phyloP scores from a whole-genome alignment of 2,113 vertebrate species.

The Alligator sinensis region DNA sequence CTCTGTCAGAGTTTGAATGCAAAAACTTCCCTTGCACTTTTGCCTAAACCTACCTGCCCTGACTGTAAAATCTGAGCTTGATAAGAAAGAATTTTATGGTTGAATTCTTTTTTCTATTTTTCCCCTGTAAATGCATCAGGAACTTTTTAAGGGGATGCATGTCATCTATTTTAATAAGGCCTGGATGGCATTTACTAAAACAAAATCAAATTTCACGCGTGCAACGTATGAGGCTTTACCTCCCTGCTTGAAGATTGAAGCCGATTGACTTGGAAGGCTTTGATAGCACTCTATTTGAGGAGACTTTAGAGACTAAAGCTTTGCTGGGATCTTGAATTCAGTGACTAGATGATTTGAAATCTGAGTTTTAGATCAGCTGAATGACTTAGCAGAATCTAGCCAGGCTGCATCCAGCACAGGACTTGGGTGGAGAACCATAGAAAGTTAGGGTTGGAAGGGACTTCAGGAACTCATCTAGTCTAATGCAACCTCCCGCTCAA shows the following conservation, averaged over 20 bases:
- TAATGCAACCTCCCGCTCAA: no score
- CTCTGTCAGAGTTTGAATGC: not conserved
- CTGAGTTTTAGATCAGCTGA: not conserved
- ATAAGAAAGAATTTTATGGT: not conserved
- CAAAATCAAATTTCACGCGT: fast-evolving
- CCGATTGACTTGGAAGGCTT: not conserved
- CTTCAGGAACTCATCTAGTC: no score
- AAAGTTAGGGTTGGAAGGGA: no score
- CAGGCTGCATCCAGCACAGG: not conserved
- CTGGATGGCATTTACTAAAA: not conserved
- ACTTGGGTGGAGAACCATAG: not conserved
- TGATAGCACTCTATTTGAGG: not conserved
- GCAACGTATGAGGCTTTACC: not conserved
- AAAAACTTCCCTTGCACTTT: fast-evolving
- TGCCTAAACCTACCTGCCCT: fast-evolving
- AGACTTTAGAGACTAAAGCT: not conserved
- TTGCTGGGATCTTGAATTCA: not conserved
- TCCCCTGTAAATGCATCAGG: not conserved
- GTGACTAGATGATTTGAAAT: not conserved
- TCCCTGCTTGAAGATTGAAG: fast-evolving
- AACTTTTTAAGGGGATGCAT: conserved; percentile 6
- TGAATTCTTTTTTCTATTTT: not conserved
- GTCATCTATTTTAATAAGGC: conserved; percentile 29
- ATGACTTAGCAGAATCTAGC: not conserved
- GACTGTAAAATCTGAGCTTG: fast-evolving